phyloP scores from a whole-genome alignment of 2,888 invertebrate species.

The Acanthoscelides obtectus region DNA sequence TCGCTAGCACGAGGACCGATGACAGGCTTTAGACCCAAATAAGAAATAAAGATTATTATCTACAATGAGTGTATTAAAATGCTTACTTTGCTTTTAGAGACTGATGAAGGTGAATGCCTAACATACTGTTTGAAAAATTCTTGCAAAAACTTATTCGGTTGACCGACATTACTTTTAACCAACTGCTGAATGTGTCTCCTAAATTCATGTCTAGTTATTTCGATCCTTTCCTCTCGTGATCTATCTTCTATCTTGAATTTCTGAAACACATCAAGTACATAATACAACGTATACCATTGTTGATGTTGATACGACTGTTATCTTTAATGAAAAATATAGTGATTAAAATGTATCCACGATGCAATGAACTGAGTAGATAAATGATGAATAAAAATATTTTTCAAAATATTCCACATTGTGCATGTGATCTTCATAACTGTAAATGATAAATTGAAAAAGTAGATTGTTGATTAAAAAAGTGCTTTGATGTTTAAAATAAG shows the following conservation, averaged over 20 bases:
- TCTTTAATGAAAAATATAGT: too few relatives aligned
- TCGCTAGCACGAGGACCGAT: too few relatives aligned
- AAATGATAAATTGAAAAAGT: neutral
- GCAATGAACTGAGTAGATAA: too few relatives aligned
- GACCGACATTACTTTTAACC: constrained; percentile 47
- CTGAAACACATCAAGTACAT: constrained; percentile 31
- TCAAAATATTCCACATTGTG: neutral
- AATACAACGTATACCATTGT: neutral
- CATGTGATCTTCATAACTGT: too few relatives aligned
- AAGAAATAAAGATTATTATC: too few relatives aligned
- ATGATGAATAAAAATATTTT: too few relatives aligned
- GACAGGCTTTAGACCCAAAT: too few relatives aligned
- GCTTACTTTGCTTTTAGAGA: neutral
- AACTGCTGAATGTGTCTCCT: constrained; percentile 43
- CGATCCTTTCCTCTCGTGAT: constrained; percentile 45
- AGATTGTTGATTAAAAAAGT: neutral
- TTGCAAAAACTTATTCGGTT: constrained; percentile 35
- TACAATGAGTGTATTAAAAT: too few relatives aligned
- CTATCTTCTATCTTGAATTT: constrained; percentile 45
- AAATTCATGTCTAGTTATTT: constrained; percentile 45
- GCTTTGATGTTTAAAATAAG: neutral
- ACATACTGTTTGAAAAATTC: constrained; percentile 17
- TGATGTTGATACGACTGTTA: too few relatives aligned
- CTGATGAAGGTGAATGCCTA: neutral
- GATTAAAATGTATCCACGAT: too few relatives aligned